Base-by-base conservation (phyloP, 2,888 invertebrate species). In the Scaptomyza parva region DNA sequence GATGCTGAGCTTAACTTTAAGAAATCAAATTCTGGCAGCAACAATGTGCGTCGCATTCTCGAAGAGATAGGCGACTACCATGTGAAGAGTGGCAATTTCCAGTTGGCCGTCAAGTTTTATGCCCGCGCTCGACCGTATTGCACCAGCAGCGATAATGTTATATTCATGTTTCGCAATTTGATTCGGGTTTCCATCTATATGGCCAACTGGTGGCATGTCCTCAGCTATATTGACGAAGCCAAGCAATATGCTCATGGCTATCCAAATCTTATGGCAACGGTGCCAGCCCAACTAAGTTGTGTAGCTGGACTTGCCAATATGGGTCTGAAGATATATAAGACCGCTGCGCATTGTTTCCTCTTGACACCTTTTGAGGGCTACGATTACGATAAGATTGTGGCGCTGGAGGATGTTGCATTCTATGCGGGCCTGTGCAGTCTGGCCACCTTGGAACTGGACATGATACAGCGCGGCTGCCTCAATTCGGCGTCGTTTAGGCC, bases 1-100 rank as follows among this genome's bases (percentile, higher is more conserved):
- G 85, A 82, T 14, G 87, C 82, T 0, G 87, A 85, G 47, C 54
- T 82, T 1, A 76, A 82, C 9, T 82, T 75, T 18, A 82, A 82
- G 61, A 87, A 87, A 22, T 72, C 70, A 1, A 81, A 70, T 3
- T 78, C 87, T 26, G 82, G 87, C 9, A 78, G 47, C n/a, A 39
- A 61, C 12, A 69, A 78, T 45, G 78, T 87, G 30, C 67, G 82
- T 18, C 72, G 76, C 12, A 59, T 82, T n/a, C 64, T 87, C 1
- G 87, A 82, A 52, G 85, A 82, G 60, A 87, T 82, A 12, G 82
- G 87, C 4, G 82, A 82, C 40, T 87, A 85, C 0, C 78, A 82
- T 35, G 76, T 85, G 22, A 81, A 78, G 61, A 81, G 65, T 14
- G 86, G 87, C 5, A 81, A 87, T 11, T 57, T 81, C 14, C 66